These are phyloP conservation scores for Latrodectus elegans DNA, from an alignment of 2,888 invertebrate species.

Conservation along the genomic window DNA sequence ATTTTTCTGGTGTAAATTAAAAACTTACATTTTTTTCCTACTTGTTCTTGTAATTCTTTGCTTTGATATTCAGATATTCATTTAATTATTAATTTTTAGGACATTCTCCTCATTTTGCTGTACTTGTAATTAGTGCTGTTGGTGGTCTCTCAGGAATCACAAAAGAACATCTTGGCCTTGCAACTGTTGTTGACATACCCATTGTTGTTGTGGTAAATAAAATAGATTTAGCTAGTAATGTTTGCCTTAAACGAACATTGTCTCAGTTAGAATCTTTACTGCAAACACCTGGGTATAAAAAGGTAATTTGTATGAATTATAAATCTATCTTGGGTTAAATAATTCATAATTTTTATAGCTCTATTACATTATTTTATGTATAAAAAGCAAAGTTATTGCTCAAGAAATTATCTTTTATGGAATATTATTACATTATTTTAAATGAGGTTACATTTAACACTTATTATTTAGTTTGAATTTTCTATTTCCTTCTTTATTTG, in stretches of 20 bases:
- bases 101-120: constrained; percentile 92
- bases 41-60: too few relatives aligned
- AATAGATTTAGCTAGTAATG: constrained; percentile 84
- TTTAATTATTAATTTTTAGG: constrained; percentile 76
- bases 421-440: background rate
- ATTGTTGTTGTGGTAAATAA: constrained; percentile 96
- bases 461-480: background rate
- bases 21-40: too few relatives aligned
- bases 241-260: constrained; percentile 75
- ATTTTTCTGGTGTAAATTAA: too few relatives aligned
- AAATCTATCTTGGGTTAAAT: background rate
- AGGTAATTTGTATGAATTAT: constrained; percentile 70
- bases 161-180: constrained; percentile 88
- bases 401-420: constrained; percentile 1
- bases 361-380: too few relatives aligned
- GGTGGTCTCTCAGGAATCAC: constrained; percentile 85
- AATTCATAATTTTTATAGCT: too few relatives aligned
- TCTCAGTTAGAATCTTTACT: constrained; percentile 79
- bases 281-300: constrained; percentile 80
- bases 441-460: background rate
- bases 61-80: too few relatives aligned
- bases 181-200: constrained; percentile 78
- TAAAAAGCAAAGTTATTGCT: too few relatives aligned
- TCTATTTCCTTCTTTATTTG: background rate
- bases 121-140: constrained; percentile 87